Base-by-base conservation (phyloP, 2,888 invertebrate genomes). In the Nemotelus pantherinus region DNA sequence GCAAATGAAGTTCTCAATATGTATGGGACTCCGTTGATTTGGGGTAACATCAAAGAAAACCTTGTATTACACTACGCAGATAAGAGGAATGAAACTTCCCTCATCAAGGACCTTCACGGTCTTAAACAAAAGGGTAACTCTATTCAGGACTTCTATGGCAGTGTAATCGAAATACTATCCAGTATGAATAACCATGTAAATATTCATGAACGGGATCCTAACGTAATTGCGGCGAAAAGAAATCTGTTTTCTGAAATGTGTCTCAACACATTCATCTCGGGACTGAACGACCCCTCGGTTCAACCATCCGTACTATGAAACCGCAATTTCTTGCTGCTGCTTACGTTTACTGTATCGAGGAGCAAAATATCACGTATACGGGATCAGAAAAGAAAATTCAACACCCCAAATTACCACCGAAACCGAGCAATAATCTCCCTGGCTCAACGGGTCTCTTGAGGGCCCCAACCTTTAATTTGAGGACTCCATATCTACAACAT, bases 101-200 rank as follows among this genome's bases (percentile, higher is more conserved):
- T 58, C 7, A 58, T 58, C 25, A 4, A n/a, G 5, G 58, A 58
- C 25, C 58, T 4, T 7, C 58, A 58, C 25, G 3, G 3, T 7
- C 4, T 58, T 4, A 6, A 25, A n/a, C 58, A 58, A 58, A 58
- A 58, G 3, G 25, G n/a, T 58, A 58, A 58, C n/a, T 9, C 9
- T 4, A 48, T 67, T 3, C 10, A 67, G 41, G 47, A 67, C 44
- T 67, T 67, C 10, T 67, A 67, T 47, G 10, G 67, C 6, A 48
- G 47, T 47, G 43, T 67, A 3, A 67, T 67, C n/a, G 67, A 67
- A 67, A 67, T 67, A 44, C 47, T 67, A 25, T 67, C 47, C n/a
- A 67, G 67, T 67, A 44, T 67, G 47, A 67, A 2, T 45, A 67
- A 67, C 10, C 67, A 67, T n/a, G 47, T 67, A 47, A 67, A 67